Evolutionary conservation across 2,113 vertebrate genomes (phyloP).

Genomic region (Larimichthys crocea): DNA sequence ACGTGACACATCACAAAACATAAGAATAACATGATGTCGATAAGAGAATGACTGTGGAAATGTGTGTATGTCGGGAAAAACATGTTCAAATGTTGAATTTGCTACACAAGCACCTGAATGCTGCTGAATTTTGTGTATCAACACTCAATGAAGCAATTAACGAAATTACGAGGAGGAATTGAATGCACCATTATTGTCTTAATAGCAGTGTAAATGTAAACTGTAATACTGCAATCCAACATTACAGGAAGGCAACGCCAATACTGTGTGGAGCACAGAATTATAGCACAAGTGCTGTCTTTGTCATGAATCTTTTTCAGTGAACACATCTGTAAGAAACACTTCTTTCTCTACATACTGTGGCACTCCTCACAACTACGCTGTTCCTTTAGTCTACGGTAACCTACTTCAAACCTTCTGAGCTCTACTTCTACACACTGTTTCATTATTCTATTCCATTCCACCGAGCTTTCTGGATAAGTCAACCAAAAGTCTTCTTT

Average conservation of each 20-base stretch:
- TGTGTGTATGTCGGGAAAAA: slow-evolving; percentile 11
- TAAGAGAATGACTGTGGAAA: slow-evolving; percentile 24
- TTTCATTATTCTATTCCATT: slow-evolving; percentile 13
- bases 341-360: not conserved
- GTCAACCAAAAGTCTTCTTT: slow-evolving; percentile 47
- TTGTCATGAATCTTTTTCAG: slow-evolving; percentile 6
- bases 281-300: slow-evolving; percentile 44
- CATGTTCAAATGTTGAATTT: slow-evolving; percentile 51
- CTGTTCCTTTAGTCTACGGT: slow-evolving; percentile 27
- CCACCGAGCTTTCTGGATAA: slow-evolving; percentile 36
- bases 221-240: slow-evolving; percentile 63
- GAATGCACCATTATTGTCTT: slow-evolving; percentile 66
- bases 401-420: slow-evolving; percentile 28
- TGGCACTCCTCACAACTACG: slow-evolving; percentile 12
- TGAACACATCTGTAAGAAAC: slow-evolving; percentile 39
- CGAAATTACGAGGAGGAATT: slow-evolving; percentile 47
- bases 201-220: slow-evolving; percentile 72
- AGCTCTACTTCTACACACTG: slow-evolving; percentile 52
- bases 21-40: slow-evolving; percentile 13
- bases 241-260: slow-evolving; percentile 70
- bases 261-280: slow-evolving; percentile 55
- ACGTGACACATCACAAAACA: slow-evolving; percentile 36
- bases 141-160: slow-evolving; percentile 31
- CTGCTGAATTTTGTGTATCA: slow-evolving; percentile 53
- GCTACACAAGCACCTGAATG: slow-evolving; percentile 77